phyloP scores from a whole-genome alignment of 2,888 invertebrate species.

The Tetragonisca angustula region DNA sequence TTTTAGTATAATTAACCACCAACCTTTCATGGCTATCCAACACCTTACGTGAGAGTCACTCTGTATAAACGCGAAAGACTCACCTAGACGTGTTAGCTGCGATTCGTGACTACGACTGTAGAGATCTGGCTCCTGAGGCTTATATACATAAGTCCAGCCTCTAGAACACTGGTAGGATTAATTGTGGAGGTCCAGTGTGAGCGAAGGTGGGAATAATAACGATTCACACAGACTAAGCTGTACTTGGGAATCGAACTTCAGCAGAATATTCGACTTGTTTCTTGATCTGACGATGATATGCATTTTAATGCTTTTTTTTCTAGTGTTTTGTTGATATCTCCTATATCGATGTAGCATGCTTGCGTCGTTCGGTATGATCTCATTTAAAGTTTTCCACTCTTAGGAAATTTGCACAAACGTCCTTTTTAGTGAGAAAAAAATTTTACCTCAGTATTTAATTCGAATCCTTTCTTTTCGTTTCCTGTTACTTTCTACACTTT shows the following conservation, averaged over 20 bases:
- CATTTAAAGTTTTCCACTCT: fast-evolving
- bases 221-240: slow-evolving; percentile 41
- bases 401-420: neutral
- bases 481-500: neutral
- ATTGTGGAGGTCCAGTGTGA: slow-evolving; percentile 37
- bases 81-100: slow-evolving; percentile 67
- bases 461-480: no score
- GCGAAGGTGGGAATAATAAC: slow-evolving; percentile 55
- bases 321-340: fast-evolving
- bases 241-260: slow-evolving; percentile 22
- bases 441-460: no score
- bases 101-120: slow-evolving; percentile 48
- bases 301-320: slow-evolving; percentile 26
- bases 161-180: slow-evolving; percentile 35
- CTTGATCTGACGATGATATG: slow-evolving; percentile 21
- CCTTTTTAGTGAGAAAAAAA: no score
- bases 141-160: slow-evolving; percentile 74
- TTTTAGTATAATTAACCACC: neutral
- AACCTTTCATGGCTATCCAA: neutral
- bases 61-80: slow-evolving; percentile 41
- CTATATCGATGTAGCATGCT: neutral
- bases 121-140: slow-evolving; percentile 62
- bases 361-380: neutral
- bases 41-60: neutral
- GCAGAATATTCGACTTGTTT: slow-evolving; percentile 35